Percentiles rank a stretch among this genome's conserved stretches.
Conservation (phyloP, 2,113 vertebrate species). For the Gambusia affinis region DNA sequence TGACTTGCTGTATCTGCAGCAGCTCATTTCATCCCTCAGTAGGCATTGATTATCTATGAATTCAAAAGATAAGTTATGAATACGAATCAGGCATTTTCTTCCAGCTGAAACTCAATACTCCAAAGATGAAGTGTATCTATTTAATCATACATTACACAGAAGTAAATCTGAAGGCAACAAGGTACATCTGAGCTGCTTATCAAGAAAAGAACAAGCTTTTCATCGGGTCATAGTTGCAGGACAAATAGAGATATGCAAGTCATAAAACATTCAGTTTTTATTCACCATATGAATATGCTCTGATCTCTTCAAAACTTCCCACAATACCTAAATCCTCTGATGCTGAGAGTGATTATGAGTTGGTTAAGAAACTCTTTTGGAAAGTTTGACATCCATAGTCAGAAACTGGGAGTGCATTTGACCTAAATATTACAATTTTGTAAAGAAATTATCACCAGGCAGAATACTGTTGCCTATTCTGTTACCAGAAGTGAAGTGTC, state of each 20-base stretch:
- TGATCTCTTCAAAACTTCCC: neutral
- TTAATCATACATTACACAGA: constrained; percentile 68
- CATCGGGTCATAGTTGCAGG: constrained; percentile 14
- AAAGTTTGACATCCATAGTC: neutral
- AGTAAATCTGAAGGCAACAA: constrained; percentile 24
- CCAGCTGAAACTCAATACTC: constrained; percentile 39
- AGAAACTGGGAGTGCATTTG: constrained; percentile 5
- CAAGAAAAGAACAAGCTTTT: constrained; percentile 20
- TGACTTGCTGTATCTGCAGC: constrained; percentile 57
- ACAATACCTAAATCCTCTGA: neutral
- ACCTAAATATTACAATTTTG: constrained; percentile 14
- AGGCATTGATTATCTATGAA: constrained; percentile 80
- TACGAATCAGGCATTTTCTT: constrained; percentile 68
- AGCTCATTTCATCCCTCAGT: constrained; percentile 80
- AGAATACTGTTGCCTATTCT: neutral
- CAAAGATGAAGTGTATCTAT: constrained; percentile 54
- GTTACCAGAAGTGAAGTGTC: neutral
- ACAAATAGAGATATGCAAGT: constrained; percentile 1
- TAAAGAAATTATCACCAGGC: neutral
- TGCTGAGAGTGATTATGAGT: neutral
- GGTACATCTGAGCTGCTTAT: constrained; percentile 31
- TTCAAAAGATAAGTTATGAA: constrained; percentile 79
- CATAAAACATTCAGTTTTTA: neutral
- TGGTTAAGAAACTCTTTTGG: neutral
- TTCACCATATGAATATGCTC: neutral